Base-by-base conservation (phyloP, 2,797 vertebrate species). In the Lagorchestes hirsutus region DNA sequence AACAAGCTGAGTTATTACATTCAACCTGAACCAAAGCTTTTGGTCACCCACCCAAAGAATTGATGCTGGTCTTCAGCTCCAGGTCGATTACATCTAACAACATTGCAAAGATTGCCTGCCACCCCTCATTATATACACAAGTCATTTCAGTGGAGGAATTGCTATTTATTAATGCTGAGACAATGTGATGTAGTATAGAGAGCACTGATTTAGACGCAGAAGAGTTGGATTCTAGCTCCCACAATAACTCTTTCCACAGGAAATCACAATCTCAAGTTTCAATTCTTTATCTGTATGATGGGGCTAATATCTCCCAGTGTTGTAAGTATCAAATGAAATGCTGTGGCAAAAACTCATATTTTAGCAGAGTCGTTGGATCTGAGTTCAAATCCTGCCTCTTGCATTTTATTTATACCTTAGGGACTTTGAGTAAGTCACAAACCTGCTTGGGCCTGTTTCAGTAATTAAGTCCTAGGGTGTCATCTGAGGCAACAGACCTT, bases 41-140 rank as follows among this genome's bases (percentile, higher is more conserved):
- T 57, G 46, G 54, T 2, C 6, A 0, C 0, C n/a, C 3, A 40
- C 4, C 22, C 0, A 4, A 87, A 4, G 3, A 87, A 50, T 46
- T 50, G 22, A 50, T 11, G 3, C 11, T 18, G 8, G 1, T 87
- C 40, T 27, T 74, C 34, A 87, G 40, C 3, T 46, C 9, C 4
- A 0, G 2, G 22, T 50, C 22, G 28, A 0, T 50, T 87, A 50
- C 11, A 87, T 18, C 24, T 87, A 46, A 14, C 24, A 50, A 87
- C 50, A 27, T 24, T 46, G 74, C 9, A 4, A 87, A 12, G 34
- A 24, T 34, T 55, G 90, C 55, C 40, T 40, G 16, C 82, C 29
- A 62, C 54, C 91, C 31, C 1, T 82, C 55, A 95, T 94, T 28
- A 54, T 0, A 62, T 9, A 92, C 54, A 92, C 18, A 50, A 50